Conservation (phyloP, 2,113 vertebrate genomes). For the Actenoides lindsayi region DNA sequence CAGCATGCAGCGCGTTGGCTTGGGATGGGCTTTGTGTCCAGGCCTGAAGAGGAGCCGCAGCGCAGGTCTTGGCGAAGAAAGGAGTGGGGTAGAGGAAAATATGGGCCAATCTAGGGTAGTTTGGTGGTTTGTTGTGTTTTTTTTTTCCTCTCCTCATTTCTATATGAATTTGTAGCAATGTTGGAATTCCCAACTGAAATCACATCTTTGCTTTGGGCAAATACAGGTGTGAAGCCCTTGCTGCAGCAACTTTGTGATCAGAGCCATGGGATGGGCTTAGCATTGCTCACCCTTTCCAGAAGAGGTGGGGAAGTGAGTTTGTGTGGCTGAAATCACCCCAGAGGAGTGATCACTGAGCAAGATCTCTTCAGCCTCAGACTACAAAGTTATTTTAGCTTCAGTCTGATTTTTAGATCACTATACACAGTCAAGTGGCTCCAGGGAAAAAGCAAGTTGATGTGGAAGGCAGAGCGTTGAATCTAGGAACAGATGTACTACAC, state of each 20-base stretch:
- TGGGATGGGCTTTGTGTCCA: neutral
- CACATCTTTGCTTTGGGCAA: neutral
- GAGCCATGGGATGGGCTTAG: neutral
- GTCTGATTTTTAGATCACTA: neutral
- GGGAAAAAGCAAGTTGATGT: neutral
- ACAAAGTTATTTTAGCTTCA: neutral
- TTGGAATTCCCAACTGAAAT: neutral
- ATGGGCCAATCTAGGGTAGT: rapidly evolving
- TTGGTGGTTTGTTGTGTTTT: rapidly evolving
- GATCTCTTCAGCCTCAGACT: neutral
- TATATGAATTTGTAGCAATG: rapidly evolving
- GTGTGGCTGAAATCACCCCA: neutral
- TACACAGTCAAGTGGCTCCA: neutral
- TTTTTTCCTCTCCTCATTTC: neutral
- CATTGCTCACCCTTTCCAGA: neutral
- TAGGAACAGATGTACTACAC: rapidly evolving
- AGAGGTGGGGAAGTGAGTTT: neutral
- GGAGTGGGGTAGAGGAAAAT: rapidly evolving
- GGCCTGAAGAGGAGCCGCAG: neutral
- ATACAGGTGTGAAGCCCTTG: neutral
- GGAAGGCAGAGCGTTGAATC: neutral
- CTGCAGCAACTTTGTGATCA: neutral
- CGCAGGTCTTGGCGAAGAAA: rapidly evolving
- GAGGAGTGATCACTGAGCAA: neutral
- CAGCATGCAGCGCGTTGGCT: neutral